Conservation (phyloP, 2,113 vertebrate genomes). For the Rhegmatorhina hoffmannsi region DNA sequence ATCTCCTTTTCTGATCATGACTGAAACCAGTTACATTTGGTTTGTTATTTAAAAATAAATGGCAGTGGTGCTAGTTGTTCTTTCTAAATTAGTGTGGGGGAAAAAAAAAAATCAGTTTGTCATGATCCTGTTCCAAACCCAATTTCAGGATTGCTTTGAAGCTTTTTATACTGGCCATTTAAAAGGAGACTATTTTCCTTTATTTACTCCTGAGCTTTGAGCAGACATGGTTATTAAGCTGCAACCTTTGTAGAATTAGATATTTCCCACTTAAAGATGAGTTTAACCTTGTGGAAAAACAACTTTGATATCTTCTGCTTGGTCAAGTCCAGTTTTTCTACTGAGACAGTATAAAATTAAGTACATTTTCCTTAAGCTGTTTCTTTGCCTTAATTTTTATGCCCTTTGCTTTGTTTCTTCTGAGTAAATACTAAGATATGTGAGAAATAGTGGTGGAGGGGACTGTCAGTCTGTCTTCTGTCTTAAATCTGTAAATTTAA, state of each 20-base stretch:
- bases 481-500: neutral
- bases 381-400: neutral
- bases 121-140: neutral
- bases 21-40: neutral
- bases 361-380: neutral
- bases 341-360: neutral
- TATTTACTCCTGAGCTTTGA: neutral
- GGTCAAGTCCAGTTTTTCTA: neutral
- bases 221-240: neutral
- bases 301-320: neutral
- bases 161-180: neutral
- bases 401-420: neutral
- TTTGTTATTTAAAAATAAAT: neutral
- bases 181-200: neutral
- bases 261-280: neutral
- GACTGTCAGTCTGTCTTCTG: neutral
- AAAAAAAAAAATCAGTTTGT: neutral
- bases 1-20: neutral
- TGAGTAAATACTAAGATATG: neutral
- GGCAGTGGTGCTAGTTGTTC: neutral
- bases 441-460: neutral
- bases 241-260: neutral
- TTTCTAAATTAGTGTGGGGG: neutral
- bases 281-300: constrained; percentile 6
- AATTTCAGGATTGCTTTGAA: neutral